phyloP scores from a whole-genome alignment of 2,113 vertebrate species.

The Myocastor coypus region DNA sequence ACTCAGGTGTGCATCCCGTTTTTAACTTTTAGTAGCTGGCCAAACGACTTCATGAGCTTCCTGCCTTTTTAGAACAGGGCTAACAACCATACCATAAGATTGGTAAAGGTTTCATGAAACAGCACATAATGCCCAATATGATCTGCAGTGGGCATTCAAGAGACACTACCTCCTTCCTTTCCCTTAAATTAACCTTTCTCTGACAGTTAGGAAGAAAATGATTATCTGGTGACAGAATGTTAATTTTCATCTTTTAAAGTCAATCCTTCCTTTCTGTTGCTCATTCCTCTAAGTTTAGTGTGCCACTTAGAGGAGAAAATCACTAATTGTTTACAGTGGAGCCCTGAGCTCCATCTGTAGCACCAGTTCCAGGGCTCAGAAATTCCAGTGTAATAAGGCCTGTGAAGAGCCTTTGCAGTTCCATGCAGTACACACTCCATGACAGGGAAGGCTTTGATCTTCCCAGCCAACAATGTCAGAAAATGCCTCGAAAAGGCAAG shows the following conservation, averaged over 20 bases:
- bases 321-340: not conserved
- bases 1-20: not conserved
- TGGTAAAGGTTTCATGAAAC: not conserved
- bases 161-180: not conserved
- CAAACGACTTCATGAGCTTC: slow-evolving; percentile 3
- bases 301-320: not conserved
- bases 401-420: slow-evolving; percentile 7
- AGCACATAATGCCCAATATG: not conserved
- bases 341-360: not conserved
- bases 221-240: not conserved
- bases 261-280: not conserved
- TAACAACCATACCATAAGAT: not conserved
- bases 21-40: slow-evolving; percentile 1
- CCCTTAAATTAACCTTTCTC: slow-evolving; percentile 12
- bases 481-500: slow-evolving; percentile 39
- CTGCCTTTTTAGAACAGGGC: slow-evolving; percentile 4
- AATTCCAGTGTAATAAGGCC: not conserved
- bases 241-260: slow-evolving; percentile 14
- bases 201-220: not conserved
- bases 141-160: not conserved
- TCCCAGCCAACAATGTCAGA: not conserved
- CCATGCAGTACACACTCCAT: not conserved
- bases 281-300: slow-evolving; percentile 43
- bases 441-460: slow-evolving; percentile 1
- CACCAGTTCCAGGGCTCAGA: slow-evolving; percentile 16